A percentile compares a stretch with the other conserved stretches of the same genome.
Conservation (phyloP, 2,113 vertebrate species). For the Fregetta grallaria region DNA sequence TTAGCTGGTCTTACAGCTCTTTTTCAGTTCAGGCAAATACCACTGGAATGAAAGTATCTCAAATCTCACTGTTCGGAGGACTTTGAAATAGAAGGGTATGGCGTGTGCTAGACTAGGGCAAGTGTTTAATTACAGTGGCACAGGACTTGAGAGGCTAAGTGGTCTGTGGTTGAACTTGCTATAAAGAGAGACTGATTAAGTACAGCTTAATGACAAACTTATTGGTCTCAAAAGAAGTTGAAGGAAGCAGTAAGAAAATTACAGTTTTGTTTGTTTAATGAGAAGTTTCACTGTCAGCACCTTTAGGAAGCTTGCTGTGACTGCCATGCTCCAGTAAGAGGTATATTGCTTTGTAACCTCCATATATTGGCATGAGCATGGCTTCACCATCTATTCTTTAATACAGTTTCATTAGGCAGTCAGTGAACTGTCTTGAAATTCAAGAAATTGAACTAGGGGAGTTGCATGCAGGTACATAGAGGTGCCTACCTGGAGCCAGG, state of each 20-base stretch:
- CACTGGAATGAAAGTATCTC: not conserved
- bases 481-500: not conserved
- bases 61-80: not conserved
- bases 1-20: not conserved
- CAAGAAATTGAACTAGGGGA: not conserved
- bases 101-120: not conserved
- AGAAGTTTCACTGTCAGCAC: not conserved
- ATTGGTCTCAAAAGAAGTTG: not conserved
- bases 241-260: not conserved
- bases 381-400: not conserved
- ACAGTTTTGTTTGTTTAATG: not conserved
- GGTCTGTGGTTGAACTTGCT: not conserved
- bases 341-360: not conserved
- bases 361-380: accelerated
- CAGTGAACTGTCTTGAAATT: not conserved
- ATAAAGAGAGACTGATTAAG: not conserved
- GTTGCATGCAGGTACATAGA: not conserved
- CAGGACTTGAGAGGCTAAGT: not conserved
- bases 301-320: not conserved
- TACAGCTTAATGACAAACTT: not conserved
- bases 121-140: not conserved
- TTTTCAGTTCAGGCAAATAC: not conserved
- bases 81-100: not conserved
- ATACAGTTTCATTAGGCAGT: not conserved
- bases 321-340: not conserved